Evolutionary conservation across 2,113 vertebrate species (phyloP), one percentile per base, ranked within the genome.

Genomic region (Notarius lentiginosus): DNA sequence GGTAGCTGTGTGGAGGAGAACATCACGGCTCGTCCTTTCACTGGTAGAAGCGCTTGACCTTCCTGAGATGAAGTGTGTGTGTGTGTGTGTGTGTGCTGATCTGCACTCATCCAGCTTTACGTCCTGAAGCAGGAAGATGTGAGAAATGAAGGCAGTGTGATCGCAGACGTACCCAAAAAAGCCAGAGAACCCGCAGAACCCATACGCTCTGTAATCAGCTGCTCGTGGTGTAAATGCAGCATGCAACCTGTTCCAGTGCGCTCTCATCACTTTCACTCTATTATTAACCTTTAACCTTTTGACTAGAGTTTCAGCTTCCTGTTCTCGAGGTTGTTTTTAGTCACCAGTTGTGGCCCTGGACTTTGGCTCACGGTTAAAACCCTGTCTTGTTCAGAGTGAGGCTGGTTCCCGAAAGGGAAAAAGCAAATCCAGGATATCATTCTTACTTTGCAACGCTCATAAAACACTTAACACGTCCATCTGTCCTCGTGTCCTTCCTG

Each of bases 211-310:
- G 9, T 77, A 53, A 75, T 75, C 72, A 49, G 34, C 75, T 51
- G 20, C 41, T 49, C 2, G 7, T 20, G 7, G 76, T 56, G 76
- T 55, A 30, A 55, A 30, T 9, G 3, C 24, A 5, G n/a, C 7
- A n/a, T 56, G 76, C 56, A 41, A 41, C 55, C 56, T 12, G 80
- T n/a, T n/a, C 58, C 58, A 15, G 27, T 2, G 5, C 6, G 15
- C 15, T 7, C 14, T 18, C 61, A 41, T 82, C 80, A 82, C 60
- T 82, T 82, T 82, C 80, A 17, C 24, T 66, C 61, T 49, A 47
- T 63, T 82, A 65, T 65, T 82, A 82, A 82, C 80, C 80, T 82
- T 65, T 65, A 65, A 65, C 60, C 80, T 49, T 82, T 82, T 66
- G 60, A 82, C 60, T 65, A 10, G 47, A 18, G 22, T 82, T 66